Percentiles rank a stretch among this genome's conserved stretches.
These are phyloP conservation scores for Cylloceria caligata DNA, from an alignment of 2,888 invertebrate species.

Conservation along the genomic window DNA sequence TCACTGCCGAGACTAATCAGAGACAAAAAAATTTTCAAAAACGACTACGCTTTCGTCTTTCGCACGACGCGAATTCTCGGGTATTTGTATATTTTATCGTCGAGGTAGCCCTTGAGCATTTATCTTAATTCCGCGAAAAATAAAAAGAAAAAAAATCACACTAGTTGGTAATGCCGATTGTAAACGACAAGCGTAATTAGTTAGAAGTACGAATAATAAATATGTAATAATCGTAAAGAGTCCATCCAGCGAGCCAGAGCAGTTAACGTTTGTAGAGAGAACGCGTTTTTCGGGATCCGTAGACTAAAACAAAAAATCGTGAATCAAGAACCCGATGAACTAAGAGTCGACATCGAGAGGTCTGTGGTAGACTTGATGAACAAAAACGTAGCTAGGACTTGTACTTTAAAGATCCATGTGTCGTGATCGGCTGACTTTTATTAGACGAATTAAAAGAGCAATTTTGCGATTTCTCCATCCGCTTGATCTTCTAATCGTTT, in stretches of 20 bases:
- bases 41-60: constrained; percentile 33
- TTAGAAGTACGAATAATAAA: constrained; percentile 53
- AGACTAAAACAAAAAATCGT: constrained; percentile 40
- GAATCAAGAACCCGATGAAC: constrained; percentile 39
- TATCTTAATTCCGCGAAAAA: constrained; percentile 18
- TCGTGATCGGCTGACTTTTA: constrained; percentile 18
- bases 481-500: not conserved
- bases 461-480: not conserved
- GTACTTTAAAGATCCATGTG: constrained; percentile 32
- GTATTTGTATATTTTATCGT: constrained; percentile 30
- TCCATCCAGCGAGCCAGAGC: constrained; percentile 61
- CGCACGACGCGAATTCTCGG: constrained; percentile 5
- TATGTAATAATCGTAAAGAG: constrained; percentile 57
- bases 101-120: constrained; percentile 14
- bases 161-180: constrained; percentile 28
- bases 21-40: constrained; percentile 5
- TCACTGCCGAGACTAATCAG: constrained; percentile 57
- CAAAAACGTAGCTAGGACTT: constrained; percentile 46
- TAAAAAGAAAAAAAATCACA: constrained; percentile 20
- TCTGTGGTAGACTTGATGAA: constrained; percentile 11
- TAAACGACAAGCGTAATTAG: constrained; percentile 48
- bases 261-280: constrained; percentile 42
- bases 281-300: constrained; percentile 11
- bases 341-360: constrained; percentile 8
- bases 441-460: not conserved